Conservation (phyloP, 2,797 vertebrate species). For the Orientallactaga sibirica region DNA sequence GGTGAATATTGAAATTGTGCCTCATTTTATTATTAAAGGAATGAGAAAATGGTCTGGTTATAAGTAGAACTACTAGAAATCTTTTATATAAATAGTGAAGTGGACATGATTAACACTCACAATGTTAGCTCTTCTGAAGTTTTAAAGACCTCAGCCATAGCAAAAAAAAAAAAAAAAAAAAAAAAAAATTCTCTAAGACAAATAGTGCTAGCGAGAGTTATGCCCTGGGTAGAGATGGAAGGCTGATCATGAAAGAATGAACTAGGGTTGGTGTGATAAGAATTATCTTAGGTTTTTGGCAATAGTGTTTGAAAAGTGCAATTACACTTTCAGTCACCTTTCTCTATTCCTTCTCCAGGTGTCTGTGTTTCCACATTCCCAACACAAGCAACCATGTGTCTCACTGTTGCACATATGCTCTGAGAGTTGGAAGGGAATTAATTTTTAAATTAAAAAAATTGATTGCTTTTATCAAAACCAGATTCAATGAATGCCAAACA, state of each 20-base stretch:
- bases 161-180: neutral
- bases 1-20: neutral
- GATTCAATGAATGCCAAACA: neutral
- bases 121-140: neutral
- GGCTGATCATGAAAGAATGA: neutral
- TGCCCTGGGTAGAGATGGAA: neutral
- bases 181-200: neutral
- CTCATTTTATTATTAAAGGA: slow-evolving; percentile 16
- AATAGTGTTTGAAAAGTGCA: neutral
- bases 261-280: fast-evolving
- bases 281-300: neutral
- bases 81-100: neutral
- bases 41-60: neutral
- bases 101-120: neutral
- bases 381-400: neutral
- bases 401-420: neutral
- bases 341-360: neutral
- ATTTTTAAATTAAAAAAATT: neutral
- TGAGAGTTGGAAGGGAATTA: neutral
- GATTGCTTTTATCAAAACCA: neutral
- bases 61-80: neutral
- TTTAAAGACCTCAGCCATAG: neutral
- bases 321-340: neutral
- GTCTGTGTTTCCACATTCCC: neutral
- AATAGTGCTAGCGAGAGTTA: neutral